Evolutionary conservation across 2,888 invertebrate genomes (phyloP).

Genomic region (Dynastes grantii): DNA sequence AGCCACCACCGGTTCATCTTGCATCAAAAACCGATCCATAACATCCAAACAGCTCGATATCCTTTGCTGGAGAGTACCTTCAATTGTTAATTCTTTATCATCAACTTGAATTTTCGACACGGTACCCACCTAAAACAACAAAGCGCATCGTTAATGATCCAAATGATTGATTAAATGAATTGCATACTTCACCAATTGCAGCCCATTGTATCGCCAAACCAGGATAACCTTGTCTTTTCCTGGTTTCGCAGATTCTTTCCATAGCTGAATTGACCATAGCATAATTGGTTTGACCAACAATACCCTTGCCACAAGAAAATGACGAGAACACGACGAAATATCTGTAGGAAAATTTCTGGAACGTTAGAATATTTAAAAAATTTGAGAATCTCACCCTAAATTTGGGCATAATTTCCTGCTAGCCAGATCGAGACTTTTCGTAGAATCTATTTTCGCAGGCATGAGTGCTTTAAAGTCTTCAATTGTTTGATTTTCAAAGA

Average conservation of each 20-base stretch:
- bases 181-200: slow-evolving; percentile 65
- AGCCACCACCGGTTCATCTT: slow-evolving; percentile 78
- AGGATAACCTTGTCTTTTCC: slow-evolving; percentile 54
- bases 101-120: slow-evolving; percentile 53
- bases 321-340: slow-evolving; percentile 94
- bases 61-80: slow-evolving; percentile 80
- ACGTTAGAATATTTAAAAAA: background rate
- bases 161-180: slow-evolving; percentile 59
- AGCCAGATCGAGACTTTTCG: slow-evolving; percentile 80
- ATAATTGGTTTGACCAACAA: slow-evolving; percentile 92
- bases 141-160: background rate
- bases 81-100: slow-evolving; percentile 56
- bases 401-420: slow-evolving; percentile 63
- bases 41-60: slow-evolving; percentile 77
- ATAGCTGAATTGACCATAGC: slow-evolving; percentile 91
- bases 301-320: slow-evolving; percentile 93
- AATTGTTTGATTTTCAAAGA: slow-evolving; percentile 83
- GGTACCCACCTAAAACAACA: slow-evolving; percentile 50
- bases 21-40: slow-evolving; percentile 81
- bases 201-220: slow-evolving; percentile 59
- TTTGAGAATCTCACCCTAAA: slow-evolving; percentile 29
- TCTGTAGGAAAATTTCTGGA: slow-evolving; percentile 70
- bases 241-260: slow-evolving; percentile 87
- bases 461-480: slow-evolving; percentile 80
- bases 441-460: slow-evolving; percentile 84